These are phyloP conservation scores for Clarias pachynema DNA, from an alignment of 2,797 vertebrate species.

Conservation along the genomic window DNA sequence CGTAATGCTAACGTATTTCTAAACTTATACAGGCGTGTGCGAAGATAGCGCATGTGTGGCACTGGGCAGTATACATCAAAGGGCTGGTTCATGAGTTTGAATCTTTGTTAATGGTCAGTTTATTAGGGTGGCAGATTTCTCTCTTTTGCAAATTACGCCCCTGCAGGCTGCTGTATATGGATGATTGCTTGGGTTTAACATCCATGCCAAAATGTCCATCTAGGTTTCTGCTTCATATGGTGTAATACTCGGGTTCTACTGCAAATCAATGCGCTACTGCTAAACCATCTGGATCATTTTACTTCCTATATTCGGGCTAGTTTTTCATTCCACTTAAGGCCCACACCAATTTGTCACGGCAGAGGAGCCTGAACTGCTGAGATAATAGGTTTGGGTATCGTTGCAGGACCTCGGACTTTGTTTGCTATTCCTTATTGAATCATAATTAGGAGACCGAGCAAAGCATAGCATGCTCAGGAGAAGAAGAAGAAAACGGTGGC, in stretches of 20 bases:
- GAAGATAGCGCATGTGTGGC: too few species aligned
- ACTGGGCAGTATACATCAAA: too few species aligned
- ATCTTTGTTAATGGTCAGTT: too few species aligned
- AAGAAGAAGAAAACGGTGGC: slow-evolving; percentile 27
- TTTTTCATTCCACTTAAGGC: slow-evolving; percentile 53
- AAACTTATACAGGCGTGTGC: too few species aligned
- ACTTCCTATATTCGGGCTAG: slow-evolving; percentile 22
- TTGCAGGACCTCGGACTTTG: slow-evolving; percentile 56
- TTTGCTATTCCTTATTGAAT: slow-evolving; percentile 65
- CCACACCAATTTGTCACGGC: slow-evolving; percentile 67
- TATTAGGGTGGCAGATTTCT: too few species aligned
- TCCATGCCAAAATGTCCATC: not conserved
- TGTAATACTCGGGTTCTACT: not conserved
- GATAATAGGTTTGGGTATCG: slow-evolving; percentile 67
- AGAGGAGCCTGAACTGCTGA: slow-evolving; percentile 60
- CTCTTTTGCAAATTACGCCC: too few species aligned
- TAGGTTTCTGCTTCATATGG: not conserved
- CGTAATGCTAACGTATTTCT: too few species aligned
- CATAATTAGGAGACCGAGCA: slow-evolving; percentile 59
- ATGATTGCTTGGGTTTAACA: not conserved
- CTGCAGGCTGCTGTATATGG: not conserved
- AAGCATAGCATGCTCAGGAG: slow-evolving; percentile 34
- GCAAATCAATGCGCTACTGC: slow-evolving; percentile 6
- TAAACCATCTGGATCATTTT: slow-evolving; percentile 33
- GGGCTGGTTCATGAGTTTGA: too few species aligned